Evolutionary conservation across 2,113 vertebrate species (phyloP), one percentile per base, ranked within the genome.

Genomic region (Takifugu bimaculatus): DNA sequence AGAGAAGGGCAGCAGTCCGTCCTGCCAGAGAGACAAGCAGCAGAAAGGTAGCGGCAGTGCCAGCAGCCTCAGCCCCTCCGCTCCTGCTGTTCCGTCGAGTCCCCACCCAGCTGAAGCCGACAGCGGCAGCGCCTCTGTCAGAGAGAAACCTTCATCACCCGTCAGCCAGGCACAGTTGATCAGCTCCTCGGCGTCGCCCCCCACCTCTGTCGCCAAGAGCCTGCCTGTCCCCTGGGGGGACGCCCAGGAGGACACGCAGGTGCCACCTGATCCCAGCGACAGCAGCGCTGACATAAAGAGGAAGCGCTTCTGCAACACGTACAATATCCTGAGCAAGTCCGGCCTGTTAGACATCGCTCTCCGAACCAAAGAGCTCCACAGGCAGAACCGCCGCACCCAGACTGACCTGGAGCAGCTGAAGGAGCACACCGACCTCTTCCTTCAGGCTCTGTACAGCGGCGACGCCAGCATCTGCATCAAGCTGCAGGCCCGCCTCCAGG

Each of bases 261-360:
- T 0, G 2, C 64, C 77, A 12, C 13, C 4, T 2, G 32, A 52
- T 50, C 10, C 15, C 70, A 75, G 70, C 50, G 89, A 78, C 61
- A 70, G 26, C 6, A 92, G 88, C 3, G 32, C 20, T 12, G 84
- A 89, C 3, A 28, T 49, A 70, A 94, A 88, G 69, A 87, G 90
- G 58, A 93, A 93, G 66, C 93, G 94, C 54, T 96, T 98, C 83
- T 90, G 93, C 85, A 98, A 97, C 60, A 98, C 94, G 0, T 92
- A 96, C 2, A 94, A 95, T 4, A 92, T 96, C 68, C 85, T 98
- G 0, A 92, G 92, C 59, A 89, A 87, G 48, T 96, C 95, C 0
- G 94, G 94, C 0, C 74, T 97, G 81, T 88, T 98, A 68, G 93
- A 93, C 84, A 97, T 97, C 73, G 94, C 94, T 3, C 87, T 98